Evolutionary conservation across 92 coral and sea anemone genomes (phyloP).

Genomic region (Epizoanthus ramosus): DNA sequence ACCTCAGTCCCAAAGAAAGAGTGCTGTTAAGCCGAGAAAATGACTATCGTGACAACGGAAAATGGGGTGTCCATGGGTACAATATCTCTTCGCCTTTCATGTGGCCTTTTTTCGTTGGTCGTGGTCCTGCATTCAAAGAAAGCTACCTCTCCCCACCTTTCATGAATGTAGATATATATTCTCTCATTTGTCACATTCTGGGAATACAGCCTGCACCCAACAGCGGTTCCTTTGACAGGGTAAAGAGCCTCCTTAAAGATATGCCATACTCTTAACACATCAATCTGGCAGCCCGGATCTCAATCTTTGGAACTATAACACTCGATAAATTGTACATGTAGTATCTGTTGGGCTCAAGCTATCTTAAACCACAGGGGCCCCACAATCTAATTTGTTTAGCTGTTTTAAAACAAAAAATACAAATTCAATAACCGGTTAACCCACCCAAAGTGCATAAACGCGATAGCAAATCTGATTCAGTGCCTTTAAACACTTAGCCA

Average conservation of each 20-base stretch:
- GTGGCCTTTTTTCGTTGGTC: constrained; percentile 86
- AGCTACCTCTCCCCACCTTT: constrained; percentile 61
- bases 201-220: constrained; percentile 73
- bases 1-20: constrained; percentile 21
- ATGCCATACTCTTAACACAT: neutral
- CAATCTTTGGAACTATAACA: too few relatives aligned
- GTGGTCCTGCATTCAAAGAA: constrained; percentile 82
- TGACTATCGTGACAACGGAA: constrained; percentile 11
- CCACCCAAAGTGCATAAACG: too few relatives aligned
- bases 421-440: too few relatives aligned
- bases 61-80: constrained; percentile 64
- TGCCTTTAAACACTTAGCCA: too few relatives aligned
- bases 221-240: constrained; percentile 71
- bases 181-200: constrained; percentile 76
- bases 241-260: constrained; percentile 46
- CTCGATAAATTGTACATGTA: too few relatives aligned
- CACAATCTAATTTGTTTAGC: too few relatives aligned
- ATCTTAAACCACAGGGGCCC: too few relatives aligned
- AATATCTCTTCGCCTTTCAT: constrained; percentile 50
- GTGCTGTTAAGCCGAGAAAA: neutral
- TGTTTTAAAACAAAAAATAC: too few relatives aligned
- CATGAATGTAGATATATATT: constrained; percentile 66
- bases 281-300: too few relatives aligned
- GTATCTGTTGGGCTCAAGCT: too few relatives aligned
- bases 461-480: too few relatives aligned